phyloP scores from a whole-genome alignment of 2,888 invertebrate species.

The Archips xylosteana region DNA sequence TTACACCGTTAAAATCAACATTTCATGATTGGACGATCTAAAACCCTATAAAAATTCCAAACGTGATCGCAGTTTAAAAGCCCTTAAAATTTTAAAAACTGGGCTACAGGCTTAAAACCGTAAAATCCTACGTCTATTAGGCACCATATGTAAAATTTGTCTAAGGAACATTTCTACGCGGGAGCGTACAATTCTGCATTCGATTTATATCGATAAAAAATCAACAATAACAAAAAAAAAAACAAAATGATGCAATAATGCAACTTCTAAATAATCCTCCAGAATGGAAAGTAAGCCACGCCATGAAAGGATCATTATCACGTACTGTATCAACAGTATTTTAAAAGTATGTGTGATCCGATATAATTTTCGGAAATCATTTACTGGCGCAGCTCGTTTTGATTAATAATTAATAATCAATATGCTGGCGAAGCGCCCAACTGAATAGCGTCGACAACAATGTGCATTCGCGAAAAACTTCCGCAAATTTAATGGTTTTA shows the following conservation, averaged over 20 bases:
- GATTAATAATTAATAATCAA: slow-evolving; percentile 24
- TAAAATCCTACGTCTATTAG: slow-evolving; percentile 69
- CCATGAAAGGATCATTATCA: background rate
- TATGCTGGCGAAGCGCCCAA: slow-evolving; percentile 76
- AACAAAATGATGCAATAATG: slow-evolving; percentile 31
- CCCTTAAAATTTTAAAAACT: slow-evolving; percentile 54
- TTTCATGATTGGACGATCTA: slow-evolving; percentile 59
- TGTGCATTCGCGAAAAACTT: slow-evolving; percentile 18
- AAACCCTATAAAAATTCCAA: slow-evolving; percentile 66
- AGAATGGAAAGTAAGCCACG: background rate
- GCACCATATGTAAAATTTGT: slow-evolving; percentile 58
- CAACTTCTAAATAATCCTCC: slow-evolving; percentile 17
- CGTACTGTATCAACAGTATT: background rate
- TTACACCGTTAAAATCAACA: slow-evolving; percentile 68
- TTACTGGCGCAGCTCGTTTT: background rate
- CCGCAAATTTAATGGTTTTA: slow-evolving; percentile 1
- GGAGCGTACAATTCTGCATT: slow-evolving; percentile 52
- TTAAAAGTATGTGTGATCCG: too few species aligned
- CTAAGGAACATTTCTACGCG: slow-evolving; percentile 69
- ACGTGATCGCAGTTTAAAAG: slow-evolving; percentile 59
- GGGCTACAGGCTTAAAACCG: slow-evolving; percentile 62
- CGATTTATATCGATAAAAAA: slow-evolving; percentile 28
- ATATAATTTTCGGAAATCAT: too few species aligned
- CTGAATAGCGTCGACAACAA: slow-evolving; percentile 78
- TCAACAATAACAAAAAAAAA: slow-evolving; percentile 29